Percentiles rank a stretch among this genome's conserved stretches.
Conservation (phyloP, 2,888 invertebrate species). For the Rhamnusium bicolor region DNA sequence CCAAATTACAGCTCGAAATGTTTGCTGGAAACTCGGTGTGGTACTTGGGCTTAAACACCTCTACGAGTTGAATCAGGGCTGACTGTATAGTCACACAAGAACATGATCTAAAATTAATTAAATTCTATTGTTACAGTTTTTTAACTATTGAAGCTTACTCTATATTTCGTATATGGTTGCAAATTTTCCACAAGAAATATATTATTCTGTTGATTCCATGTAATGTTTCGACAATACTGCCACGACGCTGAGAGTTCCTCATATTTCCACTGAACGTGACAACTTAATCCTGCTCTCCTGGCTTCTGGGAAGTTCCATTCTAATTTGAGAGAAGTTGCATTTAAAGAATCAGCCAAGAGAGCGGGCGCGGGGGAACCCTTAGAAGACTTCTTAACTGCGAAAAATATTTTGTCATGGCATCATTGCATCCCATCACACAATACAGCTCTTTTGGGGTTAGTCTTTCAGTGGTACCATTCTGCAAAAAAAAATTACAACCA, state of each 20-base stretch:
- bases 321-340: slow-evolving; percentile 84
- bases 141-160: slow-evolving; percentile 74
- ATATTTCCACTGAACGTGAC: slow-evolving; percentile 84
- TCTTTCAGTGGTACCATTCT: slow-evolving; percentile 82
- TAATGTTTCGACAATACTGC: slow-evolving; percentile 87
- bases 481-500: slow-evolving; percentile 50
- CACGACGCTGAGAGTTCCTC: slow-evolving; percentile 82
- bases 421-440: slow-evolving; percentile 88
- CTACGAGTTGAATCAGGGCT: too few species aligned
- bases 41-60: too few species aligned
- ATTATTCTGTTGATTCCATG: slow-evolving; percentile 76
- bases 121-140: too few species aligned
- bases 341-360: slow-evolving; percentile 83
- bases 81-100: too few species aligned
- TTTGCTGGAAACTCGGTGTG: too few species aligned
- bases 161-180: slow-evolving; percentile 91
- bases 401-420: slow-evolving; percentile 84
- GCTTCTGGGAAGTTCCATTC: slow-evolving; percentile 82
- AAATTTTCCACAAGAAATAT: slow-evolving; percentile 82
- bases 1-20: too few species aligned
- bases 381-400: slow-evolving; percentile 79
- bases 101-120: too few species aligned
- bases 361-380: slow-evolving; percentile 84
- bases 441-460: slow-evolving; percentile 81
- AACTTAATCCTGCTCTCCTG: slow-evolving; percentile 73